Evolutionary conservation across 2,888 invertebrate species (phyloP), one percentile per base, ranked within the genome.

Genomic region (Dolomedes plantarius): DNA sequence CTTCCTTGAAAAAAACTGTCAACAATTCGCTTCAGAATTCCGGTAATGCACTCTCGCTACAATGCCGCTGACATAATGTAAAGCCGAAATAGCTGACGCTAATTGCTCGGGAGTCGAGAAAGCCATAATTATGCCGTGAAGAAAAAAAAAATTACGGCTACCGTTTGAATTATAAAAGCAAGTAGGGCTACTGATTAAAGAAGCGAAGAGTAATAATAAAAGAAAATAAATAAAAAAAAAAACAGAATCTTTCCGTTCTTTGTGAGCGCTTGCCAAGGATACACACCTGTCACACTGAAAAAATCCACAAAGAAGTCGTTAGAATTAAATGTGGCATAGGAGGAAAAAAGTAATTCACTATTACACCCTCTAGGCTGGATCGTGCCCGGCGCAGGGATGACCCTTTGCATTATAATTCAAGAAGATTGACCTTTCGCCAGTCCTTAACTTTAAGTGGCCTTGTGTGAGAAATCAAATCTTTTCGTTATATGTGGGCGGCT

Each of bases 101-200:
- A 56, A 56, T 56, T 56, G 56, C 56, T 23, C 3, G 23, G 56
- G n/a, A 23, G 16, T 7, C 23, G 56, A 5, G 56, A 56, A 56
- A 56, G 11, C 3, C 5, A 23, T 23, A 56, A 56, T 56, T 56
- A 56, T 23, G 56, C 23, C 13, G 56, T 6, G n/a, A n/a, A n/a
- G n/a, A 56, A 56, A 56, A n/a, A n/a, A n/a, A n/a, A 56, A 56
- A 23, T 67, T 32, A 1, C 50, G 28, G 82, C 82, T 83, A 83
- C 82, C 68, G 77, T 77, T 65, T 29, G 13, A 62, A 64, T 13
- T 32, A 62, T 36, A 62, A 74, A 75, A 36, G 71, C 65, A 72
- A 79, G 72, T 80, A 50, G 65, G 46, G 36, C 83, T 85, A 85
- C 72, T 67, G 83, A 75, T 76, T 62, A 29, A 83, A 29, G 11